Percentiles rank a stretch among this genome's conserved stretches.
Evolutionary conservation across 2,113 vertebrate genomes (phyloP).

Genomic region (Rissa tridactyla): DNA sequence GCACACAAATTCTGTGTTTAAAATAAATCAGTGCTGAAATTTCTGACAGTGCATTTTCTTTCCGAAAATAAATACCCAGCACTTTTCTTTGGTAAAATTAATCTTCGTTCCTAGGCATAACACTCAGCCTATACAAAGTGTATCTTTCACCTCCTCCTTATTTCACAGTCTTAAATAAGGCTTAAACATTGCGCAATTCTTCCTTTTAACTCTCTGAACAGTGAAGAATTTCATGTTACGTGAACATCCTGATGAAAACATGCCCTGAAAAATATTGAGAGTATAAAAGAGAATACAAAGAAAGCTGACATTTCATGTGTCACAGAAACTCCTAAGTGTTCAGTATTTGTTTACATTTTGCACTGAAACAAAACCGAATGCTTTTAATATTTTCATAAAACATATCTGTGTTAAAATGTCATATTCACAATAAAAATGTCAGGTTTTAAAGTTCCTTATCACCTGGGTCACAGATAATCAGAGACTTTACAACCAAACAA

Average conservation of each 20-base stretch:
- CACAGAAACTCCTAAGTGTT: not conserved
- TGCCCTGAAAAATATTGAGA: not conserved
- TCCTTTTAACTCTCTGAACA: not conserved
- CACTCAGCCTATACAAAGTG: slow-evolving; percentile 8
- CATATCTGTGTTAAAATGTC: not conserved
- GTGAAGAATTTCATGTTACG: not conserved
- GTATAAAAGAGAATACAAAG: not conserved
- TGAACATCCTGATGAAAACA: not conserved
- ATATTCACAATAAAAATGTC: not conserved
- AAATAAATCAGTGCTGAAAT: not conserved
- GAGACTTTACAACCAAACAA: not conserved
- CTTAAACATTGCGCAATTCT: slow-evolving; percentile 35
- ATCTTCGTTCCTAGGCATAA: slow-evolving; percentile 1
- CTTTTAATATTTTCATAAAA: not conserved
- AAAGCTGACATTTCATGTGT: not conserved
- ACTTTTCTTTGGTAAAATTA: not conserved
- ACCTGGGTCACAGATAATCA: not conserved
- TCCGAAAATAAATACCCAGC: not conserved
- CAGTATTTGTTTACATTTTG: slow-evolving; percentile 2
- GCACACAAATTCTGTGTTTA: not conserved
- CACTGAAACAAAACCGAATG: not conserved
- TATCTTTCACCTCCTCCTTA: slow-evolving; percentile 29
- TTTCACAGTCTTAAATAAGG: slow-evolving; percentile 39
- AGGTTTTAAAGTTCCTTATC: not conserved
- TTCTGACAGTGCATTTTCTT: not conserved